phyloP scores from a whole-genome alignment of 2,888 invertebrate species.

The Steinernema carpocapsae region DNA sequence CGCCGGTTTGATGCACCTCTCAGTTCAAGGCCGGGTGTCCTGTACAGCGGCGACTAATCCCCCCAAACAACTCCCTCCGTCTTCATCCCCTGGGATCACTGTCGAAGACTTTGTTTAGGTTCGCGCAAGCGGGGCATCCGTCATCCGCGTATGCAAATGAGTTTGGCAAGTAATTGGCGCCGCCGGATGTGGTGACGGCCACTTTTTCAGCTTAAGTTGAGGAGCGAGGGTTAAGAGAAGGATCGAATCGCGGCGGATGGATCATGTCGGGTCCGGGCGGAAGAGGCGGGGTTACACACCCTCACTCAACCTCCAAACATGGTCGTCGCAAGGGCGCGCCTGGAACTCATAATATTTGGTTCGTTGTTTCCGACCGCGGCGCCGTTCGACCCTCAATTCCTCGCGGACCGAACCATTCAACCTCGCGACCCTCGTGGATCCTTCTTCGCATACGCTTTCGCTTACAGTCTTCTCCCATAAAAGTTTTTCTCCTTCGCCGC shows the following conservation, averaged over 20 bases:
- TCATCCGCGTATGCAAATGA: constrained; percentile 30
- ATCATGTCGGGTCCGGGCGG: too few relatives aligned
- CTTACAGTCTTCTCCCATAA: neutral
- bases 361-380: constrained; percentile 20
- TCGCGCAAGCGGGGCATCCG: too few relatives aligned
- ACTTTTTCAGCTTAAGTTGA: neutral
- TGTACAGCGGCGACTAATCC: too few relatives aligned
- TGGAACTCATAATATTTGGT: constrained; percentile 25
- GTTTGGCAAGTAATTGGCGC: neutral
- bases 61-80: too few relatives aligned
- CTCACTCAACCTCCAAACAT: constrained; percentile 28
- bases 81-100: too few relatives aligned
- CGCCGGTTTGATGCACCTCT: too few relatives aligned
- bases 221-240: neutral
- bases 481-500: neutral
- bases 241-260: constrained; percentile 18
- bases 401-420: neutral
- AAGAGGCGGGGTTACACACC: neutral
- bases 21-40: too few relatives aligned
- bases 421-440: neutral
- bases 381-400: constrained; percentile 7
- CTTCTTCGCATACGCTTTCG: neutral
- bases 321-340: neutral
- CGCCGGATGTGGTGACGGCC: neutral
- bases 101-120: too few relatives aligned